phyloP scores from a whole-genome alignment of 2,888 invertebrate species.

The Argyra leucocephala region DNA sequence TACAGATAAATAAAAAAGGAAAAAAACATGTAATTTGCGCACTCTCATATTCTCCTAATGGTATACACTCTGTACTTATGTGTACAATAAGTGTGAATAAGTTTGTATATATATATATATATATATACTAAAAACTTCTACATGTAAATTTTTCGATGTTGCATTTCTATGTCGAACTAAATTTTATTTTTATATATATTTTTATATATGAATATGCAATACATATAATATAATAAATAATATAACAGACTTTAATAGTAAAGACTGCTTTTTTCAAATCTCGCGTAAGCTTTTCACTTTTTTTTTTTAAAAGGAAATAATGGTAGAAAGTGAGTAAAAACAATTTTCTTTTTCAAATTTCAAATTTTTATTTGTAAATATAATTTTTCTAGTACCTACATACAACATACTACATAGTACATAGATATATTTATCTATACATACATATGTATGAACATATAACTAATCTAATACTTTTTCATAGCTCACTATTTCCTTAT shows the following conservation, averaged over 20 bases:
- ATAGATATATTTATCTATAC: not conserved
- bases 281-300: not conserved
- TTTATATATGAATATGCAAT: too few relatives aligned
- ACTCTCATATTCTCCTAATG: slow-evolving; percentile 13
- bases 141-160: not conserved
- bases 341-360: not conserved
- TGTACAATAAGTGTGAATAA: too few relatives aligned
- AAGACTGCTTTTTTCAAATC: not conserved
- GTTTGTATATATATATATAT: too few relatives aligned
- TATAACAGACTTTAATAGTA: too few relatives aligned
- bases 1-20: not conserved
- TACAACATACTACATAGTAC: not conserved
- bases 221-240: too few relatives aligned
- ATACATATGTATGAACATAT: not conserved
- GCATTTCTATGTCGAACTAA: not conserved
- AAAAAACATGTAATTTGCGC: slow-evolving; percentile 18
- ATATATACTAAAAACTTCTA: too few relatives aligned
- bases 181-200: not conserved
- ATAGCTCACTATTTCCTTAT: not conserved
- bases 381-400: not conserved
- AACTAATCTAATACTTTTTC: not conserved
- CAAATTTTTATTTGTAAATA: not conserved
- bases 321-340: not conserved
- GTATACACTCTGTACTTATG: not conserved
- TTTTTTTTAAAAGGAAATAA: not conserved